Conservation (phyloP, 92 coral and sea anemone genomes). For the Parazoanthus darwini region DNA sequence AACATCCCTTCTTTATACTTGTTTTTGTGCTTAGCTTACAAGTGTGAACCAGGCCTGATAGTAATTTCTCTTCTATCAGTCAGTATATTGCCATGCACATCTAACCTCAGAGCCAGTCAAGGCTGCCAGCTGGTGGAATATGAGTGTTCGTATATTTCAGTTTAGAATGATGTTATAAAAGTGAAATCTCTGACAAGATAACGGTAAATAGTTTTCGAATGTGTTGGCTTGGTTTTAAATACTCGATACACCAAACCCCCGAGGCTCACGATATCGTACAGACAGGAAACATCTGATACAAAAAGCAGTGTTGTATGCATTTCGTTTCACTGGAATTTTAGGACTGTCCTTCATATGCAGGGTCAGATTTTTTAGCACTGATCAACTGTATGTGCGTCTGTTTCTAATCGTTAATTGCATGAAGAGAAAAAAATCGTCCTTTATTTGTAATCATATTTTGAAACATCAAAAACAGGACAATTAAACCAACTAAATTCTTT, state of each 20-base stretch:
- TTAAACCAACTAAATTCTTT: no score
- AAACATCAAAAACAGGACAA: no score
- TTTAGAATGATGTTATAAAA: no score
- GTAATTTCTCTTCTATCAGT: not conserved
- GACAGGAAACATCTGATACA: not conserved
- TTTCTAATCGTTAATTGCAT: not conserved
- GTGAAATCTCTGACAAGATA: no score
- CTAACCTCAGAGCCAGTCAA: not conserved
- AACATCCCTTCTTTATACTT: no score
- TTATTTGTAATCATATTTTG: no score
- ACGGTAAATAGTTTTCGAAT: no score
- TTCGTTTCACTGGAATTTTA: not conserved
- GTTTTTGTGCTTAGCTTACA: no score
- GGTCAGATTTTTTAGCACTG: not conserved
- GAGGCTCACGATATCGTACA: not conserved
- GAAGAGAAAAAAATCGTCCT: not conserved
- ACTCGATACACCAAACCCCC: not conserved
- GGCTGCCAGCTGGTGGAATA: not conserved
- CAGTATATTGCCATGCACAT: not conserved
- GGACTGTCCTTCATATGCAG: not conserved
- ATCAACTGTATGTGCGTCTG: not conserved
- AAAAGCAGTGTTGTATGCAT: no score
- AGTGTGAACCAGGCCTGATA: not conserved
- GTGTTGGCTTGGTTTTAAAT: not conserved
- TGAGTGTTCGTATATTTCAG: no score